Percentiles rank a stretch among this genome's conserved stretches.
Conservation (phyloP, 2,113 vertebrate species). For the Pyxicephalus adspersus region DNA sequence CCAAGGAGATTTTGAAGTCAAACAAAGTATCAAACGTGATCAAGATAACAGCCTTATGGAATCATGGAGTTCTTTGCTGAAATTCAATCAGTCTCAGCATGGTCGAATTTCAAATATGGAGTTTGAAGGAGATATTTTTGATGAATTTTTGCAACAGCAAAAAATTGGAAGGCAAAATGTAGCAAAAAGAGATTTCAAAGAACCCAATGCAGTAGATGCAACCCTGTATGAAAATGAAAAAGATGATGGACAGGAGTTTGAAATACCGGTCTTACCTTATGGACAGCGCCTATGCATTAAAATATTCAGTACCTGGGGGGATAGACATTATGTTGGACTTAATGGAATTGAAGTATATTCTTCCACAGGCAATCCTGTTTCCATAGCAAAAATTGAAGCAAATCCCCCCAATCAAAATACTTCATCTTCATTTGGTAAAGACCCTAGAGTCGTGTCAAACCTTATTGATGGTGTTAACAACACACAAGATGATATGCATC, state of each 20-base stretch:
- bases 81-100: conserved; percentile 89
- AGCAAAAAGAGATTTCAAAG: conserved; percentile 60
- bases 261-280: conserved; percentile 88
- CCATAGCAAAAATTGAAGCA: conserved; percentile 76
- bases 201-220: conserved; percentile 63
- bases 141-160: conserved; percentile 90
- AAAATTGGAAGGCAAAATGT: conserved; percentile 60
- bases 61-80: conserved; percentile 88
- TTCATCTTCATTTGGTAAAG: conserved; percentile 86
- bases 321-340: conserved; percentile 94
- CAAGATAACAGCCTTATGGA: conserved; percentile 84
- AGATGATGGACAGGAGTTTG: conserved; percentile 77
- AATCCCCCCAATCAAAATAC: conserved; percentile 93
- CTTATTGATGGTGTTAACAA: conserved; percentile 87
- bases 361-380: conserved; percentile 84
- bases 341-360: conserved; percentile 93
- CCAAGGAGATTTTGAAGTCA: conserved; percentile 4
- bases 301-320: conserved; percentile 94
- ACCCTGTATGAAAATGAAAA: conserved; percentile 60
- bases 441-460: conserved; percentile 85
- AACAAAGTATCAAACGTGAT: conserved; percentile 70
- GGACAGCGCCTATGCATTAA: conserved; percentile 84
- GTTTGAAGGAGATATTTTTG: conserved; percentile 88
- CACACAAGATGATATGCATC: conserved; percentile 97
- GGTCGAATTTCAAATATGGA: conserved; percentile 89